Evolutionary conservation across 1,140 invertebrate species (phyloP), one percentile per base, ranked within the genome.

Genomic region (Ceratina japonica): DNA sequence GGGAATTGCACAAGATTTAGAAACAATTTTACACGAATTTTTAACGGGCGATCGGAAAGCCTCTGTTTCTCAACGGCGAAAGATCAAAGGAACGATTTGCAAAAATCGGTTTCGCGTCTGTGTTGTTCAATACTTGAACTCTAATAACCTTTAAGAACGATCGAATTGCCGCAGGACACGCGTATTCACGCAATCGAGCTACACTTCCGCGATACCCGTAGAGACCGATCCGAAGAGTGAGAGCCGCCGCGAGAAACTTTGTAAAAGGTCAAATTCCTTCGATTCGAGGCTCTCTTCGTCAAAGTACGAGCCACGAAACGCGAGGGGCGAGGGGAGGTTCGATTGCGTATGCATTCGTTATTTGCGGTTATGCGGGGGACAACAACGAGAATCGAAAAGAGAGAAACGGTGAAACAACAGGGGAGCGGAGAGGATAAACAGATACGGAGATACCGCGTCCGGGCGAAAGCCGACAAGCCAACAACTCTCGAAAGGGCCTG

Each of bases 381-480:
- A 74, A 63, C 70, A 44, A 22, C 15, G 37, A 15, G 62, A 3
- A 10, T 24, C 15, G 16, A n/a, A 31, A n/a, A 22, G 2, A 13
- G 16, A 49, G 20, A 22, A 49, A 71, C 22, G 74, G 74, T 70
- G 52, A 37, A 16, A 61, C 27, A 54, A 62, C 65, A 66, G 22
- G 37, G 52, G 61, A 71, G 78, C 61, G 63, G 20, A n/a, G 59
- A 65, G 75, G 75, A 86, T 82, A 86, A 82, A 85, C 83, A 79
- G 84, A 81, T 81, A 85, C 84, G n/a, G 71, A 85, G 82, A 81
- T 85, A 85, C 82, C 82, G 73, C 69, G 31, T 81, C 69, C 79
- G 77, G 71, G 82, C 82, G 82, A 84, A 84, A 85, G 82, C 74
- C 82, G 83, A 56, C 54, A 74, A 83, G 79, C 82, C 79, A 84